Base-by-base conservation (phyloP, 2,888 invertebrate genomes). In the Bombylius discolor region DNA sequence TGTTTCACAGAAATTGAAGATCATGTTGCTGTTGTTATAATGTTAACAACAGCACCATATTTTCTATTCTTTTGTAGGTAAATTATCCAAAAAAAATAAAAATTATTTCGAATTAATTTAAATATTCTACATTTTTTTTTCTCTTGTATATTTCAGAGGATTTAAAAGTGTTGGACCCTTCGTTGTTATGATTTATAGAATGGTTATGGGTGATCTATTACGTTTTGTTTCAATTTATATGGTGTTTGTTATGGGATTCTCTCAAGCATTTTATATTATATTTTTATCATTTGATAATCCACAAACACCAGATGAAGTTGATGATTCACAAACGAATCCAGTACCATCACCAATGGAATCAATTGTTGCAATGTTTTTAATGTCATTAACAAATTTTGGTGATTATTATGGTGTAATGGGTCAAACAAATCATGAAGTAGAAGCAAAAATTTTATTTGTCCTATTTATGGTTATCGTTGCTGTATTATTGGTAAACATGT, bases 141-240 rank as follows among this genome's bases (percentile, higher is more conserved):
- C 23, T 23, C 3, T 1, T 23, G 3, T 23, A 23, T 23, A 62
- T 76, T 79, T 47, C 75, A 94, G 98, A 67, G 97, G 96, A 13
- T 94, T 98, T 74, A 94, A 95, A 75, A 93, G 96, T 0, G 96
- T 98, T 2, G 98, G 98, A 5, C 98, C 98, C 0, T 98, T 98
- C 81, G 98, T 98, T n/a, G 93, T 97, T 63, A 98, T 98, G 97
- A 95, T 99, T 64, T 98, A 98, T 76, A 83, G 96, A 62, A 98
- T 99, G 94, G 89, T 98, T 51, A 88, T 89, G 82, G 95, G 97
- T 56, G 98, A 99, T 76, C 78, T 98, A 39, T 77, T 97, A 34
- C 81, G 98, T 61, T 99, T 99, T 73, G 94, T 96, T 59, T 87
- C 89, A 51, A 99, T 99, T 68, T 99, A 98, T 70, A 77, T 94